Evolutionary conservation across 2,113 vertebrate species (phyloP), one percentile per base, ranked within the genome.

Genomic region (Mormyrus lacerda): DNA sequence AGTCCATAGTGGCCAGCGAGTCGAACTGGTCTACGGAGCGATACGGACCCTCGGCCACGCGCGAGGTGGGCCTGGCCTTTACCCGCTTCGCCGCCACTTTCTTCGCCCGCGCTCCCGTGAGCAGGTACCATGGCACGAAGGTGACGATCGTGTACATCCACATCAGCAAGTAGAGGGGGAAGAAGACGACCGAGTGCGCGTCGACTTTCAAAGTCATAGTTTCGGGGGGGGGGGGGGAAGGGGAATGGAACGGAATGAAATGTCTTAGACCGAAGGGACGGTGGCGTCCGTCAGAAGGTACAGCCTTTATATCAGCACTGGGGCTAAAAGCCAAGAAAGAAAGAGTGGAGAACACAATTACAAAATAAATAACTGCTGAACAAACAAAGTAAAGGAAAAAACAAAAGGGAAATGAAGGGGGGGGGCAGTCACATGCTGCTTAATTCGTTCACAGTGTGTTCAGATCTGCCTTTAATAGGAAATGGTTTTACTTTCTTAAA

Each of bases 111-210:
- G 97, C 97, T 73, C 97, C 95, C 53, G 97, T 98, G 91, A 99
- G 95, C 96, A 97, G 97, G 96, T 98, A 99, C 98, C 98, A 99
- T 1, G 98, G 98, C 92, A 99, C 96, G 93, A 99, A 99, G 93
- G 98, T 96, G 91, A 99, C 92, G 90, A 95, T 15, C 88, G 98
- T 98, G 94, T 99, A 99, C 91, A 99, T 90, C 96, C 97, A 98
- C 94, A 99, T 96, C 79, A 99, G 91, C 85, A 98, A 93, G 94
- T 98, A 97, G 91, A 99, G 90, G 91, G 98, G 98, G 91, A 98
- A 93, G 90, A 99, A 96, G 88, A 98, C 93, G 94, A 99, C 0
- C 69, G 94, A 93, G 87, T 94, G 93, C 89, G 97, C 93, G 92
- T 96, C 96, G 93, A 96, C 93, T 91, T 96, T 97, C 94, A 96